Conservation (phyloP, 2,888 invertebrate genomes). For the Lasioglossum vierecki region DNA sequence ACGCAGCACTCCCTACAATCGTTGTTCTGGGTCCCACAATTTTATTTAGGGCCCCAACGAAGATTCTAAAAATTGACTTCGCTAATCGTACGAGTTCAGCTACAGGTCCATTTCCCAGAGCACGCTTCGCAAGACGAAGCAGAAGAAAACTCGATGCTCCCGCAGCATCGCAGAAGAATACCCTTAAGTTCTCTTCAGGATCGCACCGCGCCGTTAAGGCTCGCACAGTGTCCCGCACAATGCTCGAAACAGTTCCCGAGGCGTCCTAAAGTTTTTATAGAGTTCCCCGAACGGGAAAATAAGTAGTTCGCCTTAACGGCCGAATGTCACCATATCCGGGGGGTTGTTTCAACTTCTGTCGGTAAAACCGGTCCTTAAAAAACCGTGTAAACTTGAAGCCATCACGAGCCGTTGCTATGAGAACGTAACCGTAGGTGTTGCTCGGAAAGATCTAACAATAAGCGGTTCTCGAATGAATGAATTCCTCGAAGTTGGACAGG, state of each 20-base stretch:
- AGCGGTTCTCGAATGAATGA: not conserved
- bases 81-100: not conserved
- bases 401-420: not conserved
- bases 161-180: not conserved
- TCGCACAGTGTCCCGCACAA: conserved; percentile 2
- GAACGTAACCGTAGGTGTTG: not conserved
- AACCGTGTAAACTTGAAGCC: conserved; percentile 45
- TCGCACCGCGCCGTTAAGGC: not conserved
- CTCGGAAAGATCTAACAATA: not conserved
- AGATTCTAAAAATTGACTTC: not conserved
- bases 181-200: not conserved
- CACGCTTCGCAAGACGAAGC: not conserved
- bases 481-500: not conserved
- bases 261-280: conserved; percentile 55
- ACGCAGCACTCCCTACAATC: no score
- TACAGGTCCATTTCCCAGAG: not conserved
- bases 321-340: conserved; percentile 50
- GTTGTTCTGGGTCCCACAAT: not conserved
- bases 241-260: conserved; percentile 49
- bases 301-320: conserved; percentile 41
- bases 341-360: conserved; percentile 40
- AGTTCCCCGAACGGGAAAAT: conserved; percentile 43
- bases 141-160: not conserved
- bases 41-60: not conserved
- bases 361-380: conserved; percentile 43